A percentile compares a stretch with the other conserved stretches of the same genome.
phyloP scores from a whole-genome alignment of 2,113 vertebrate genomes.

The Chinchilla lanigera region DNA sequence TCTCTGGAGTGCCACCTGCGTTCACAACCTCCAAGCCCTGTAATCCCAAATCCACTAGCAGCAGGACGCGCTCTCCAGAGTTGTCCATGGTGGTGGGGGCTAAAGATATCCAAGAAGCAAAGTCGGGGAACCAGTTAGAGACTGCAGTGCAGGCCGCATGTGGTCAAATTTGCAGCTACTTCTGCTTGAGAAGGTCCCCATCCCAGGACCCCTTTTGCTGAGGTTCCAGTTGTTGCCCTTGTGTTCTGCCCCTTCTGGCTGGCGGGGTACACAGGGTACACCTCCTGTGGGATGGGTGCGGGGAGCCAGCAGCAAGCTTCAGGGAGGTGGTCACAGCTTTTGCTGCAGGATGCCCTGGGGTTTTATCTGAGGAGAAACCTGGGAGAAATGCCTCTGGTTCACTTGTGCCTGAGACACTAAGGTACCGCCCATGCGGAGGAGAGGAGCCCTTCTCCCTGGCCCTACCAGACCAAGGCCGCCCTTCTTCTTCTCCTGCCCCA shows the following conservation, averaged over 20 bases:
- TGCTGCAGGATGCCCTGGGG: neutral
- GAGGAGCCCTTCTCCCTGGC: accelerated
- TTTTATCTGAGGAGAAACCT: neutral
- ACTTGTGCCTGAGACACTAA: neutral
- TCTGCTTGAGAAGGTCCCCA: neutral
- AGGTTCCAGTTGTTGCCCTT: neutral
- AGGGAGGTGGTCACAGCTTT: neutral
- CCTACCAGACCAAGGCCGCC: accelerated
- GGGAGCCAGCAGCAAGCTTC: neutral
- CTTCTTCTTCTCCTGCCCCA: accelerated
- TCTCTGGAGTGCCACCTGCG: neutral
- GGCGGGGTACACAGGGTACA: neutral
- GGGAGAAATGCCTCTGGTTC: neutral
- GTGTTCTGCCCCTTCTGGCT: accelerated
- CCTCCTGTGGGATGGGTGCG: neutral
- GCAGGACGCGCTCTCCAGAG: neutral
- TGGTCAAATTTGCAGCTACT: too few relatives aligned
- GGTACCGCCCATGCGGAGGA: neutral
- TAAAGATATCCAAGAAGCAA: neutral
- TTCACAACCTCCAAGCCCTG: neutral
- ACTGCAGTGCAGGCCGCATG: accelerated
- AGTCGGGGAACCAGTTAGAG: neutral
- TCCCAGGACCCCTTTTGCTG: neutral
- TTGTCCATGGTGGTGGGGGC: accelerated
- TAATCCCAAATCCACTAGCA: neutral